Base-by-base conservation (phyloP, 2,797 vertebrate genomes). In the Centropyge bicolor region DNA sequence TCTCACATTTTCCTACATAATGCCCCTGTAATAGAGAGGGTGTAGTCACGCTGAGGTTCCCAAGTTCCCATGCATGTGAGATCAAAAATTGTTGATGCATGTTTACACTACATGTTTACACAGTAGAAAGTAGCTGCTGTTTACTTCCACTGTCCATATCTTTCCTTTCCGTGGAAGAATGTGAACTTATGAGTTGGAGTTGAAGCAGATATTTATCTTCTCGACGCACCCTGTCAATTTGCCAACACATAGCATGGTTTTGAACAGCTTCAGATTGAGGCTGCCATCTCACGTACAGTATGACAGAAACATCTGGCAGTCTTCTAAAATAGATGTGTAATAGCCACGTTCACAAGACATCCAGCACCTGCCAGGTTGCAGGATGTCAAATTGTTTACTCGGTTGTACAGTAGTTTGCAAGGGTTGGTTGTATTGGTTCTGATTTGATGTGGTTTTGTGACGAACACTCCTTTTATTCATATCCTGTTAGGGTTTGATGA, bases 71-170 rank as follows among this genome's bases (percentile, higher is more conserved):
- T 54, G 20, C 46, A 8, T 8, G 11, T 46, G 6, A 35, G 22
- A 54, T 63, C 22, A 54, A 3, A 51, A 35, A 22, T 20, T 7
- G 19, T 45, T 4, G 2, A 6, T 52, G 5, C 5, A 40, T 86
- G 72, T 82, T 87, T 83, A 82, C 46, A 62, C 7, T 16, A 2
- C 4, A 48, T 88, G 84, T 84, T 86, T 86, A 86, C 52, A 75
- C 20, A 74, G 24, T 3, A 5, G 27, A 46, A 38, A 76, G 55
- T 1, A 51, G 11, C 52, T 70, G 45, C 63, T 78, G 31, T 82
- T 77, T 8, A 24, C 24, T 67, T 80, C 76, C n/a, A 12, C 55
- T 36, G 36, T 49, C 6, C 57, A 16, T 43, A 38, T 74, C 17
- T 55, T 45, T 78, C 1, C 19, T 27, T 31, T 17, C 22, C 8